Percentiles rank a stretch among this genome's conserved stretches.
Evolutionary conservation across 2,888 invertebrate genomes (phyloP).

Genomic region (Dicyrtoma fusca): DNA sequence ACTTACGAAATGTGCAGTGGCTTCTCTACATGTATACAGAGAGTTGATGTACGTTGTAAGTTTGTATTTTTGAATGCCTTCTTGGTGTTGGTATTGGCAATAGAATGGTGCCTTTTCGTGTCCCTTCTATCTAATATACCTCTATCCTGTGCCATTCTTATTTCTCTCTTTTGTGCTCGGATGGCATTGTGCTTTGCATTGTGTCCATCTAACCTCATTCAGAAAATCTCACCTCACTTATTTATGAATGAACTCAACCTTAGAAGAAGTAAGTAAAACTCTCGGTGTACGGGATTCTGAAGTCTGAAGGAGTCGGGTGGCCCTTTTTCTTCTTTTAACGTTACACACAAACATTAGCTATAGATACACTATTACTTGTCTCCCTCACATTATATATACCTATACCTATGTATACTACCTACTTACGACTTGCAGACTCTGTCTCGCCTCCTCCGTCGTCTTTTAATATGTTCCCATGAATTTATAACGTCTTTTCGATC

Average conservation of each 20-base stretch:
- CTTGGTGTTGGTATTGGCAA: background rate
- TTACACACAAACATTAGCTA: no score
- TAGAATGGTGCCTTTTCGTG: background rate
- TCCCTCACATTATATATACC: background rate
- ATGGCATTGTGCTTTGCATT: conserved; percentile 26
- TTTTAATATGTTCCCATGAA: background rate
- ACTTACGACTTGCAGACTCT: background rate
- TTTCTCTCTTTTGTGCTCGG: conserved; percentile 30
- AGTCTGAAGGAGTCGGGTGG: conserved; percentile 22
- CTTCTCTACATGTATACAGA: no score
- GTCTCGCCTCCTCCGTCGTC: background rate
- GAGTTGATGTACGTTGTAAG: no score
- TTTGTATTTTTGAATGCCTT: background rate
- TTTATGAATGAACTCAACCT: conserved; percentile 37
- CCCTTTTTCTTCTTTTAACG: background rate
- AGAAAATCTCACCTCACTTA: conserved; percentile 37
- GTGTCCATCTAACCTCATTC: conserved; percentile 35
- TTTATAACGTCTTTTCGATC: conserved; percentile 7
- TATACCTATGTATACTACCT: background rate
- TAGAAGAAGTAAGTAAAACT: conserved; percentile 20
- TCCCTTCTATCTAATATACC: background rate
- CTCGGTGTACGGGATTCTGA: conserved; percentile 14
- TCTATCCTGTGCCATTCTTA: conserved; percentile 31
- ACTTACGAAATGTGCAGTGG: conserved; percentile 4
- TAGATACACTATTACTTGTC: no score